Conservation (phyloP, 2,797 vertebrate species). For the Hylomyscus alleni region DNA sequence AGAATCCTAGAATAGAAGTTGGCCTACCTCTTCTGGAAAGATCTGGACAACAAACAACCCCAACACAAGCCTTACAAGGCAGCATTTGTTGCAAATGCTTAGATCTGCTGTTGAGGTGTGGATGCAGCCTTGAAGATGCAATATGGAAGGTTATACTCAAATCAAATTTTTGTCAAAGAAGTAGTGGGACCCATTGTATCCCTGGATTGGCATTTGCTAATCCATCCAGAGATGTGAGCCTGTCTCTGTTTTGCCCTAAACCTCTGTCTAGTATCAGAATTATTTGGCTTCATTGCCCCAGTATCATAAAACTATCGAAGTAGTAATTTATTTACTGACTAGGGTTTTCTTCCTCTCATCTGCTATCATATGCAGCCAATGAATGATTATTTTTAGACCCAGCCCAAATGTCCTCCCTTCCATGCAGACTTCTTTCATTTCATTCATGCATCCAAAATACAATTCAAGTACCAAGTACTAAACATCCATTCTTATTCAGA, state of each 20-base stretch:
- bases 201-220: neutral
- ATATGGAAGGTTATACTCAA: neutral
- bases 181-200: neutral
- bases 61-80: neutral
- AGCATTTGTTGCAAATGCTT: neutral
- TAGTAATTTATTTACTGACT: neutral
- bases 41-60: neutral
- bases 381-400: neutral
- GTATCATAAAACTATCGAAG: neutral
- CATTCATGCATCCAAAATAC: neutral
- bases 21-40: neutral
- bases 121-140: no score
- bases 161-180: neutral
- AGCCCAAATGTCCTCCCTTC: neutral
- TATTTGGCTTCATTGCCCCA: neutral
- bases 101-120: neutral
- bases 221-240: neutral
- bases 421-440: neutral
- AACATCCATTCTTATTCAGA: neutral
- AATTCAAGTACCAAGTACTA: neutral
- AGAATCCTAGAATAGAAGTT: neutral
- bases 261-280: neutral
- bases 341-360: neutral
- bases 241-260: slow-evolving; percentile 1
- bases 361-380: neutral